These are phyloP conservation scores for Nasalis larvatus DNA, from an alignment of 2,113 vertebrate species.

Conservation along the genomic window DNA sequence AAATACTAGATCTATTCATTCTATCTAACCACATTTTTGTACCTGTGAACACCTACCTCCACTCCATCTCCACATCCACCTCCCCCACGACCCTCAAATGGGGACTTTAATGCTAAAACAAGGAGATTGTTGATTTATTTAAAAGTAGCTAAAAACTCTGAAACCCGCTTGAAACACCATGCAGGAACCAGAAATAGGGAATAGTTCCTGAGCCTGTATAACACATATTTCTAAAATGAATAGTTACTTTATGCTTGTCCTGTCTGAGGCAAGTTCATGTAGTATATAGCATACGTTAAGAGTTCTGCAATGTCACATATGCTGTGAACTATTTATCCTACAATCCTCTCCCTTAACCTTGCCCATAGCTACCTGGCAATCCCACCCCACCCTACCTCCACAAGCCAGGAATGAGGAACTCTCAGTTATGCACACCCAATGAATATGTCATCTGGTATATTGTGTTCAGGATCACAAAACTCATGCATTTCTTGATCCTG, in stretches of 20 bases:
- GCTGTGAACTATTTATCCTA: background rate
- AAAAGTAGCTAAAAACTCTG: conserved; percentile 1
- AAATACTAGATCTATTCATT: no score
- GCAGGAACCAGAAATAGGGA: background rate
- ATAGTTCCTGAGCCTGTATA: background rate
- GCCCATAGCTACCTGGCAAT: background rate
- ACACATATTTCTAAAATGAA: background rate
- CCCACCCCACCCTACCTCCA: background rate
- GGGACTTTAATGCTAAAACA: conserved; percentile 27
- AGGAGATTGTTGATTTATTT: background rate
- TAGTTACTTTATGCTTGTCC: background rate
- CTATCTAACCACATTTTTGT: no score
- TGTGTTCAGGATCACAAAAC: background rate
- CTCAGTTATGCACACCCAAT: no score
- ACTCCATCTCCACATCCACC: no score
- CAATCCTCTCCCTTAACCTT: background rate
- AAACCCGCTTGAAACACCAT: background rate
- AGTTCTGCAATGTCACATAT: background rate
- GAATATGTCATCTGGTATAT: background rate
- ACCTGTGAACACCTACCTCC: no score
- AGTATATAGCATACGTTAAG: background rate
- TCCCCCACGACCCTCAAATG: no score
- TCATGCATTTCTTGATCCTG: background rate
- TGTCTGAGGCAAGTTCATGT: background rate
- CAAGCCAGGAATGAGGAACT: background rate